Evolutionary conservation across 2,113 vertebrate genomes (phyloP).

Genomic region (Pteronura brasiliensis): DNA sequence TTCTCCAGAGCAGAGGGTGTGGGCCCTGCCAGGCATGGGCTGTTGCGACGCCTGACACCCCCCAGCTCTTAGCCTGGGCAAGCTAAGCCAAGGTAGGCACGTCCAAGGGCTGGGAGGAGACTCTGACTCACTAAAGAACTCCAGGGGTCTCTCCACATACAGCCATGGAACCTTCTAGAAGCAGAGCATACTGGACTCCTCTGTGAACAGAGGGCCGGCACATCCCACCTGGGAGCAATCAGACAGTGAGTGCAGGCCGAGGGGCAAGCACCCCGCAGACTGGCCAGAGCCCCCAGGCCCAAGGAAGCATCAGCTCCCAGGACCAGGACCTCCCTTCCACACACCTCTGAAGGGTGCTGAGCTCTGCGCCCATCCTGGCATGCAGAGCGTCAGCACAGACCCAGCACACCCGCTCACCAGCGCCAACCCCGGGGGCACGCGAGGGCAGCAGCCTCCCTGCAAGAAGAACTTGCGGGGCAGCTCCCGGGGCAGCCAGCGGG

Average conservation of each 20-base stretch:
- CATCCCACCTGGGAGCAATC: background rate
- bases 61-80: background rate
- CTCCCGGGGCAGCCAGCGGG: background rate
- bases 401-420: background rate
- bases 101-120: accelerated
- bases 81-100: background rate
- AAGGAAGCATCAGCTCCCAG: background rate
- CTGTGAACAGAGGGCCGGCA: too few species aligned
- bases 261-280: background rate
- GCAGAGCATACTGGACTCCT: background rate
- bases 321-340: background rate
- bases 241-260: accelerated
- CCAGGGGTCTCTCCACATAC: background rate
- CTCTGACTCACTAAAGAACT: background rate
- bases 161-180: background rate
- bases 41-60: background rate
- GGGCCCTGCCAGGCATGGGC: background rate
- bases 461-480: background rate
- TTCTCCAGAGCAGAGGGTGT: background rate
- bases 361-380: background rate
- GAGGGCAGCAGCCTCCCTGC: accelerated
- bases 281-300: background rate
- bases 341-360: background rate
- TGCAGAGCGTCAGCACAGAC: background rate
- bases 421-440: accelerated